Conservation (phyloP, 2,113 vertebrate genomes). For the Trochalopteron elliotii region DNA sequence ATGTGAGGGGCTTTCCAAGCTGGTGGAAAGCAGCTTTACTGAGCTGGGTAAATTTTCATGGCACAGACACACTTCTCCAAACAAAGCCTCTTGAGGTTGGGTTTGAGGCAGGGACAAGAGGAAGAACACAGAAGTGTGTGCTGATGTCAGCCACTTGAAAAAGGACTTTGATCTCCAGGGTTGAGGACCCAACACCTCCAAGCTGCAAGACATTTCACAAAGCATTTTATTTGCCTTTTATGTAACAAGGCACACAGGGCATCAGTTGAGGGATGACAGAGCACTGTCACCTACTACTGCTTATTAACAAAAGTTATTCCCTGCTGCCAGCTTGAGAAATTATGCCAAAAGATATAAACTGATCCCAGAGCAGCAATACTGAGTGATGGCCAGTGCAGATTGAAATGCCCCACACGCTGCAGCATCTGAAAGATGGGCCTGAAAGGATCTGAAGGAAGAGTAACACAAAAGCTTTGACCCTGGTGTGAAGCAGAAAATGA, state of each 20-base stretch:
- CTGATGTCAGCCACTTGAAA: not conserved
- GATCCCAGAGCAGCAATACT: not conserved
- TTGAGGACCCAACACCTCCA: not conserved
- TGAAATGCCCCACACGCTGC: fast-evolving
- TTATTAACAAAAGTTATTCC: not conserved
- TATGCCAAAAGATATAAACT: not conserved
- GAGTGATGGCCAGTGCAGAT: fast-evolving
- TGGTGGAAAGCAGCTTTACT: not conserved
- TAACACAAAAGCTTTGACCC: not conserved
- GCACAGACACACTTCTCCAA: not conserved
- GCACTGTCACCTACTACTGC: not conserved
- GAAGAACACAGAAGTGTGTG: not conserved
- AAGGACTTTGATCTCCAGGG: not conserved
- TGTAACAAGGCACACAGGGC: not conserved
- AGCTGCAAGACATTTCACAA: not conserved
- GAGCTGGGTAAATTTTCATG: not conserved
- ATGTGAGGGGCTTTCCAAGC: not conserved
- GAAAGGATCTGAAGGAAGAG: not conserved
- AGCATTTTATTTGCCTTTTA: not conserved
- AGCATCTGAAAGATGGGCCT: not conserved
- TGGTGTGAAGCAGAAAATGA: not conserved
- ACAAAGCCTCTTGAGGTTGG: not conserved
- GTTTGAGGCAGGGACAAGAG: not conserved
- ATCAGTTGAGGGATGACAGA: not conserved
- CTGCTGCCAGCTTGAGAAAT: not conserved